Base-by-base conservation (phyloP, 2,888 invertebrate species). In the Drosophila monieri region DNA sequence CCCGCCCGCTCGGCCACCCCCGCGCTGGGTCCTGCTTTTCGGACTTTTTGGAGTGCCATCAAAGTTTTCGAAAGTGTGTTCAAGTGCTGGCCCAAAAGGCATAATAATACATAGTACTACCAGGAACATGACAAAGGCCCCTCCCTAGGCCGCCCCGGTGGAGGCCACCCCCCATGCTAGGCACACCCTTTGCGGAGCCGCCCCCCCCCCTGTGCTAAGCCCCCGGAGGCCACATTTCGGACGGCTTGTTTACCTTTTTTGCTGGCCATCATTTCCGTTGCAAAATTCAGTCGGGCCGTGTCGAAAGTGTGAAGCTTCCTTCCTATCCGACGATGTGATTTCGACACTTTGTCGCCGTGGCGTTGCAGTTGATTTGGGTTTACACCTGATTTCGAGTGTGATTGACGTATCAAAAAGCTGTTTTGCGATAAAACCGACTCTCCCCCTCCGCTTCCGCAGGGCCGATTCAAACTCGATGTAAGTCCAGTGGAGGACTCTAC, bases 311-410 rank as follows among this genome's bases (percentile, higher is more conserved):
- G 69, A 71, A 66, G 62, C 79, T 85, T 81, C 81, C 85, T 65
- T 65, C 80, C 59, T 55, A 51, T 27, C 37, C 27, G 43, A 54
- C 58, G 51, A 65, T 25, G 57, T 58, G 72, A 69, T 49, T 49
- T 54, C 62, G 54, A 39, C 56, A 67, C 58, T 69, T 60, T 49
- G 54, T 41, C 39, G 39, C 53, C 61, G 58, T 44, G 72, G 37
- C 68, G 18, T 1, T 78, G 83, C 74, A 74, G 78, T 76, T 83
- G 88, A 87, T 81, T 85, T 85, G 83, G 83, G 78, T 87, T 68
- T 49, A 37, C 70, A 59, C 48, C 64, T 64, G 64, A 30, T 32
- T 41, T 48, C 60, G 68, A 74, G 75, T 88, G 83, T 85, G 88
- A 84, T 84, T 88, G 84, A 88, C 84, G 77, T 51, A 23, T 61